Evolutionary conservation across 2,888 invertebrate species (phyloP).

Genomic region (Drosophila ezoana): DNA sequence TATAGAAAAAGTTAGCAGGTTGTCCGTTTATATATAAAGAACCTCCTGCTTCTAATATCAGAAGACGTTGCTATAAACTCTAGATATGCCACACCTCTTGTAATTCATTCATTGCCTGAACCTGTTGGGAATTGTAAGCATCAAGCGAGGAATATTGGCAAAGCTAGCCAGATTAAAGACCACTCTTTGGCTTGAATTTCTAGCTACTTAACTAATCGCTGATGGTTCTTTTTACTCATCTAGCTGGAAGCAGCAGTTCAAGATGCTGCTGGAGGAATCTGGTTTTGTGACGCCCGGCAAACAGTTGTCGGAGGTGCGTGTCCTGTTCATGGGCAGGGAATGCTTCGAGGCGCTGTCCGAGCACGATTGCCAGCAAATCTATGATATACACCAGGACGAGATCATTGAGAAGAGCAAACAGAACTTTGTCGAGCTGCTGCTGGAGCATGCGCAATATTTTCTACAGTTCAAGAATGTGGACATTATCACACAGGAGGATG

Average conservation of each 20-base stretch:
- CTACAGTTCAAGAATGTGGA: conserved; percentile 96
- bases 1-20: too few relatives aligned
- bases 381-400: conserved; percentile 96
- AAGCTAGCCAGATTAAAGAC: too few relatives aligned
- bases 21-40: too few relatives aligned
- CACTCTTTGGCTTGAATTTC: too few relatives aligned
- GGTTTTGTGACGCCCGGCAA: conserved; percentile 98
- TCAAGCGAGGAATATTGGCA: too few relatives aligned
- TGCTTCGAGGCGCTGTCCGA: conserved; percentile 96
- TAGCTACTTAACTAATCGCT: too few relatives aligned
- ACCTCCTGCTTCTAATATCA: too few relatives aligned
- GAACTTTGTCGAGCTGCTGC: conserved; percentile 95
- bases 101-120: too few relatives aligned
- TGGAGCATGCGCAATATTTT: conserved; percentile 97
- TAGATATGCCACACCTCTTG: too few relatives aligned
- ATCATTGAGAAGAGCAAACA: conserved; percentile 95
- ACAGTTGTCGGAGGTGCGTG: conserved; percentile 94
- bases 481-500: conserved; percentile 96
- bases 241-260: conserved; percentile 97
- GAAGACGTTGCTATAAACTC: too few relatives aligned
- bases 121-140: too few relatives aligned
- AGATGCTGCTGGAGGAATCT: conserved; percentile 95
- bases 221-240: neutral
- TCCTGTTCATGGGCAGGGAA: conserved; percentile 96
- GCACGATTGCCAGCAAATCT: conserved; percentile 95